Evolutionary conservation across 2,797 vertebrate genomes (phyloP), one percentile per base, ranked within the genome.

Genomic region (Sparus aurata): DNA sequence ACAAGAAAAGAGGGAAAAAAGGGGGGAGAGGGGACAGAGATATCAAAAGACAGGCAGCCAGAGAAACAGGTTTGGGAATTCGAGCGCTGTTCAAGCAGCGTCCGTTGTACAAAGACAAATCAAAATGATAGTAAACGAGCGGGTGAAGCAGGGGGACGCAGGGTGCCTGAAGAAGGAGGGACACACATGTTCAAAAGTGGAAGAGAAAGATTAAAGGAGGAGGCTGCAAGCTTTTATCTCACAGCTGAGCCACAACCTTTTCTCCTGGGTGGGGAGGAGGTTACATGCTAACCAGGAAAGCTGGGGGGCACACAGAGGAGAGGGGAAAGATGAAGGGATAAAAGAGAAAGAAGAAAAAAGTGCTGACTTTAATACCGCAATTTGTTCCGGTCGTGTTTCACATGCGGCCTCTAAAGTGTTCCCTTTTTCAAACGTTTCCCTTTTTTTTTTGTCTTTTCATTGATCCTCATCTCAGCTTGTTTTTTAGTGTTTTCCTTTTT

Each of bases 161-260:
- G 10, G 7, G 16, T 16, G 69, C 62, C 61, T 71, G 12, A 68
- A 86, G 5, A 79, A 52, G 55, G 45, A 78, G 61, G 55, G 43
- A 27, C 30, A 8, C 30, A 69, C 64, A 43, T 58, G 16, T 62
- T 64, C 15, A 76, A 61, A 85, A 92, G 75, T 75, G 46, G 38
- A 69, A 66, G 30, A 43, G 43, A 55, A 79, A 89, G 78, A 90
- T 89, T 87, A 92, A 92, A 91, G 84, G 82, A 79, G 22, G 13
- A 68, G 47, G 61, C 68, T 78, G 47, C 1, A 0, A 72, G 82
- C 85, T 91, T 92, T 90, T 83, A 91, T 92, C 79, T 86, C 55
- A 27, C 47, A 66, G 75, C 53, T 55, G 55, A 86, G 52, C 68
- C 69, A 54, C 69, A 52, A 62, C 53, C 22, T 50, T 70, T 43